Percentiles rank a stretch among this genome's conserved stretches.
phyloP scores from a whole-genome alignment of 2,797 vertebrate species.

The Phataginus tetradactyla region DNA sequence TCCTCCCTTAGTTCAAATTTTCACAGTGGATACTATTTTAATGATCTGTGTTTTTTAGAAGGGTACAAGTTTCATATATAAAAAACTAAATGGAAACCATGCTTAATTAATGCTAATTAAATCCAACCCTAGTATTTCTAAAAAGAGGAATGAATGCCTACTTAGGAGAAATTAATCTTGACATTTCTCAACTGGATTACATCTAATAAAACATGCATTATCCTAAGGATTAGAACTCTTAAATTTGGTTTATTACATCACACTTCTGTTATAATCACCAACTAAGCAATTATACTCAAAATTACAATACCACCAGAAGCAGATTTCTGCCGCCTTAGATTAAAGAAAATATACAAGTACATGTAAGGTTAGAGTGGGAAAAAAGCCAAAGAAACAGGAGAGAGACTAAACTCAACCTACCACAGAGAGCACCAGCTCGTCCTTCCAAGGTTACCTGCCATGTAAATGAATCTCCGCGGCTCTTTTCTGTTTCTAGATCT shows the following conservation, averaged over 20 bases:
- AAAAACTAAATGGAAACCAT: conserved; percentile 22
- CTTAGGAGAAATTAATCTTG: conserved; percentile 1
- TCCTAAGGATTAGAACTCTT: background rate
- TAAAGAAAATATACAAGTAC: background rate
- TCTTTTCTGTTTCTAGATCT: conserved; percentile 93
- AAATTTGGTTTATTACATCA: background rate
- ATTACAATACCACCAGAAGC: background rate
- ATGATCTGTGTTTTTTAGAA: background rate
- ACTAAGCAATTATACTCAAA: background rate
- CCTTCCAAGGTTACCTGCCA: conserved; percentile 97
- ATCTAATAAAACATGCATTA: background rate
- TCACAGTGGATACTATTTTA: background rate
- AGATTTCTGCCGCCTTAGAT: background rate
- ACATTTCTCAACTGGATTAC: background rate
- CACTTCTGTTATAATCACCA: background rate
- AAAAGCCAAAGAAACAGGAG: conserved; percentile 1
- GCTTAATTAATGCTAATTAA: background rate
- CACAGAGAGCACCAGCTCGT: conserved; percentile 92
- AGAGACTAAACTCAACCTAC: conserved; percentile 79
- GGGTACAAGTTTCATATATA: background rate
- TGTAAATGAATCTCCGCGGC: conserved; percentile 94
- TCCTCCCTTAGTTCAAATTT: background rate
- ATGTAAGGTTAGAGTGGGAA: background rate
- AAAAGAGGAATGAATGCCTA: conserved; percentile 33
- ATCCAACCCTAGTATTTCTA: background rate